Percentiles rank a stretch among this genome's conserved stretches.
phyloP scores from a whole-genome alignment of 2,797 vertebrate genomes.

The Saxicola maurus region DNA sequence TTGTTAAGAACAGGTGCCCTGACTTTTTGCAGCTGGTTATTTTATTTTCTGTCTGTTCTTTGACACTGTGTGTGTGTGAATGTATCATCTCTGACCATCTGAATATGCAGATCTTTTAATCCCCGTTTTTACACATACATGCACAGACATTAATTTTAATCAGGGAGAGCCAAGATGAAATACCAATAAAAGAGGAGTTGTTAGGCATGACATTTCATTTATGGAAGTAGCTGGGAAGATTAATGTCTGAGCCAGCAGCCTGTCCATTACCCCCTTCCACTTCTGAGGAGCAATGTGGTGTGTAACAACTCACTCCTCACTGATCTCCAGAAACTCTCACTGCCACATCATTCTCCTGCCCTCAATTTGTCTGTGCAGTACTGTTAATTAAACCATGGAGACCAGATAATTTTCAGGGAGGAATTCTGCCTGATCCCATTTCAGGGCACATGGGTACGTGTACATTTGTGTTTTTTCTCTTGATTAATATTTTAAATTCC shows the following conservation, averaged over 20 bases:
- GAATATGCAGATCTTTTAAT: not conserved
- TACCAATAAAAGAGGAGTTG: constrained; percentile 8
- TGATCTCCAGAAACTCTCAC: not conserved
- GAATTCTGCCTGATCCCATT: not conserved
- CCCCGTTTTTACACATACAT: not conserved
- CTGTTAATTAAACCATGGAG: not conserved
- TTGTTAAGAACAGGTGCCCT: not conserved
- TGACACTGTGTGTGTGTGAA: not conserved
- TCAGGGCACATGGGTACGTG: rapidly evolving
- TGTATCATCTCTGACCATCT: not conserved
- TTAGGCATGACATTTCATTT: constrained; percentile 46
- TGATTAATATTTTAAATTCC: not conserved
- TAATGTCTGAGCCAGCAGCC: constrained; percentile 7
- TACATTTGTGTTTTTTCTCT: not conserved
- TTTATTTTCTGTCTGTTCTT: not conserved
- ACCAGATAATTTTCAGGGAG: not conserved
- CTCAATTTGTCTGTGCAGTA: not conserved
- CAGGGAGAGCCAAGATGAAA: not conserved
- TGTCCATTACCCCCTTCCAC: not conserved
- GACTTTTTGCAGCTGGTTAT: not conserved
- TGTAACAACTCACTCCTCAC: not conserved
- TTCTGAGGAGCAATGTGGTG: not conserved
- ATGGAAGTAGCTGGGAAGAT: constrained; percentile 7
- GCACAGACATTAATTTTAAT: constrained; percentile 14
- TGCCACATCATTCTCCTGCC: not conserved